Conservation (phyloP, 1,140 invertebrate species). For the Polypedilum vanderplanki region DNA sequence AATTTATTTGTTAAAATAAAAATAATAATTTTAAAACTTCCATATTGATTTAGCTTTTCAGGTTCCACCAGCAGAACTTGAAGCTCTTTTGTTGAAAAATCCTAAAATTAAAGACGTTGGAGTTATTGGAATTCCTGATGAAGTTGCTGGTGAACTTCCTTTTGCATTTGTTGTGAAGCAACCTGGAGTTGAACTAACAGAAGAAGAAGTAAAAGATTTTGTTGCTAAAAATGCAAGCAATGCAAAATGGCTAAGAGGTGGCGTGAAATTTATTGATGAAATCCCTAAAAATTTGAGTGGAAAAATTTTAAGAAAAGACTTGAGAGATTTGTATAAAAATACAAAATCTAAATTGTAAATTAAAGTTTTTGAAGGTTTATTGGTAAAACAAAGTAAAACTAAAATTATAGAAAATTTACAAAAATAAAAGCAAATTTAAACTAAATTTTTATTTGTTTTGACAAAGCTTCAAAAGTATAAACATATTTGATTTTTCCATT, state of each 20-base stretch:
- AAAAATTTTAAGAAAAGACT: constrained; percentile 42
- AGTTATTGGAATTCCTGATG: constrained; percentile 60
- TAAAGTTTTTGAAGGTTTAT: too few species aligned
- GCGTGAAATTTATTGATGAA: constrained; percentile 45
- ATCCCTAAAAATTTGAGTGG: constrained; percentile 47
- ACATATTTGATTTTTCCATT: too few species aligned
- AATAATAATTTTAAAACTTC: too few species aligned
- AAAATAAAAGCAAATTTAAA: too few species aligned
- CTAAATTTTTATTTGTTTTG: too few species aligned
- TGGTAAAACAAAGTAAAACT: too few species aligned
- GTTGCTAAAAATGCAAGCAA: constrained; percentile 45
- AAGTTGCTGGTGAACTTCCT: constrained; percentile 54
- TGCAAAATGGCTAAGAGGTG: constrained; percentile 47
- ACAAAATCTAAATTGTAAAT: constrained; percentile 24
- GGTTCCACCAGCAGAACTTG: constrained; percentile 66
- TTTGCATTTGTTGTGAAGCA: constrained; percentile 50
- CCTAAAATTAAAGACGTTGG: constrained; percentile 56
- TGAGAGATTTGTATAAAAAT: constrained; percentile 38
- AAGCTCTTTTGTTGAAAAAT: constrained; percentile 58
- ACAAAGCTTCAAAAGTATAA: too few species aligned
- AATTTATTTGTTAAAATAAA: too few species aligned
- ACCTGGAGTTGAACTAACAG: constrained; percentile 40
- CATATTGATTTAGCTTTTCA: too few species aligned
- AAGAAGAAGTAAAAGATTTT: constrained; percentile 45
- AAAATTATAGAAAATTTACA: too few species aligned